These are phyloP conservation scores for Metridium senile DNA, from an alignment of 92 coral and sea anemone genomes.

Conservation along the genomic window DNA sequence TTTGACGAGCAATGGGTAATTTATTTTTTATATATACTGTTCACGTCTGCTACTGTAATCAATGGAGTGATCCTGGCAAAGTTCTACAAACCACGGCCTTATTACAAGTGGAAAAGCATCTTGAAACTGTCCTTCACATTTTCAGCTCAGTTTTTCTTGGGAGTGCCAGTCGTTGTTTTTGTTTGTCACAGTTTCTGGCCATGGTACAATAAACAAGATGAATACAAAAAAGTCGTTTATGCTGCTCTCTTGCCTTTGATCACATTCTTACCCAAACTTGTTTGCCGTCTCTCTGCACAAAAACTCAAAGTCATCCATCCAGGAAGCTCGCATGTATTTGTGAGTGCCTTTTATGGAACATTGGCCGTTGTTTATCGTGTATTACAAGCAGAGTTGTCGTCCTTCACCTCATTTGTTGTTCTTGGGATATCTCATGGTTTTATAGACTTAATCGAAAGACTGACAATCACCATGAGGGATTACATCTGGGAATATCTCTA, in stretches of 20 bases:
- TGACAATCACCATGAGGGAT: no score
- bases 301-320: conserved; percentile 50
- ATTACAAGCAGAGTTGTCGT: no score
- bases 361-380: no score
- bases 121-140: no score
- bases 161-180: conserved; percentile 43
- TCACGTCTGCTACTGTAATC: conserved; percentile 23
- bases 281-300: conserved; percentile 45
- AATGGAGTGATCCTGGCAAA: conserved; percentile 49
- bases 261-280: conserved; percentile 44
- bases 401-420: no score
- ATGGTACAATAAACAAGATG: conserved; percentile 29
- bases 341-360: no score
- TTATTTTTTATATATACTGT: conserved; percentile 51
- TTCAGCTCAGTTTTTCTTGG: conserved; percentile 49
- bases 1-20: conserved; percentile 57
- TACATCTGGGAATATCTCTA: no score
- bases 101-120: not conserved
- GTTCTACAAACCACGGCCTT: not conserved
- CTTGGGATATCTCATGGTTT: no score
- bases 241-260: conserved; percentile 49
- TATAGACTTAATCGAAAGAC: no score
- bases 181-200: conserved; percentile 52
- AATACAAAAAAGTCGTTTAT: conserved; percentile 24
- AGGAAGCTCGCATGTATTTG: conserved; percentile 49